Evolutionary conservation across 2,113 vertebrate species (phyloP), one percentile per base, ranked within the genome.

Genomic region (Trachemys scripta): DNA sequence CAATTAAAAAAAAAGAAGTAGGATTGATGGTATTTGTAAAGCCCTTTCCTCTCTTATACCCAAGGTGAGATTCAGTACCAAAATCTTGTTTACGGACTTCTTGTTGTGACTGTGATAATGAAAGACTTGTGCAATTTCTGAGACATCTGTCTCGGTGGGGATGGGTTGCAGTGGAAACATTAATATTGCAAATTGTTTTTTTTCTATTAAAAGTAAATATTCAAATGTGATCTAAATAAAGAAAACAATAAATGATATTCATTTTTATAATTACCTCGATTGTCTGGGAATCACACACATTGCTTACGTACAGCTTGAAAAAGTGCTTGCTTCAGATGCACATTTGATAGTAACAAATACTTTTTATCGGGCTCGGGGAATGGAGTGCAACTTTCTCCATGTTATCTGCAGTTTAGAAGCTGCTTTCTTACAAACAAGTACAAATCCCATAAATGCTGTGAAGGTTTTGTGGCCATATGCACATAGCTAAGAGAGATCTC

Each of bases 181-280:
- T 65, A 93, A 93, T 90, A 84, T 84, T 94, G 94, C 90, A 47
- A 95, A 97, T 82, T 97, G 95, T 42, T 42, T 42, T 42, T 98
- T 98, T 96, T 98, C 95, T 98, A 94, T 97, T 92, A 97, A 96
- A 89, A 97, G 78, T 90, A 93, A 96, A 97, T 93, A 91, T 97
- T 98, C 88, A 89, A 95, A 93, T 85, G 45, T 97, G 96, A 91
- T 95, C 96, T 98, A 98, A 98, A 98, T 98, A 97, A 98, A 98
- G 93, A 92, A 92, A 91, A 87, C 93, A 98, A 98, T 98, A 98
- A 98, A 98, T 98, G 96, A 97, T 98, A 97, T 96, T 98, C 96
- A 98, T 98, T 98, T 98, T 97, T 98, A 98, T 94, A 97, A 95
- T 96, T 97, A 97, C 97, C 98, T 98, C 96, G 95, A 29, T 98